Conservation (phyloP, 2,113 vertebrate genomes). For the Ailuropoda melanoleuca region DNA sequence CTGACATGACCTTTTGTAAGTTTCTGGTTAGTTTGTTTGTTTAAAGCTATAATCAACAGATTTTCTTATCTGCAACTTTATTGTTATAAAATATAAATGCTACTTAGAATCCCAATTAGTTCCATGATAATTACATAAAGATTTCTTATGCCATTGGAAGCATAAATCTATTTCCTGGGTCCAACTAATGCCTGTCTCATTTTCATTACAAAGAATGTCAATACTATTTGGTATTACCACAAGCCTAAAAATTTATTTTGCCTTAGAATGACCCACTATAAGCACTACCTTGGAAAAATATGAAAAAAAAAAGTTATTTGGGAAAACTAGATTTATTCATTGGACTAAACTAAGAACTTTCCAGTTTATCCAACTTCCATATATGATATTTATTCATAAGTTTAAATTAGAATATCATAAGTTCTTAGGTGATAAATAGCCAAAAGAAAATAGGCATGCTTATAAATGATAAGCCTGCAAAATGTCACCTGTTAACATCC, state of each 20-base stretch:
- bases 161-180: not conserved
- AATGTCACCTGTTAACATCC: conserved; percentile 18
- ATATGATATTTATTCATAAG: conserved; percentile 25
- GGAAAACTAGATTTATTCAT: not conserved
- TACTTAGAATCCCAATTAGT: not conserved
- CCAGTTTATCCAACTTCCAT: conserved; percentile 34
- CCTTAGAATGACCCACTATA: not conserved
- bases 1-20: not conserved
- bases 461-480: conserved; percentile 45
- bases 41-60: not conserved
- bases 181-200: not conserved
- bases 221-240: not conserved
- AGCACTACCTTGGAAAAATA: conserved; percentile 51
- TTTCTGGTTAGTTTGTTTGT: not conserved
- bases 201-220: conserved; percentile 17
- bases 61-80: not conserved
- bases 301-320: not conserved
- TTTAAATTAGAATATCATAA: not conserved
- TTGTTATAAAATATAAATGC: not conserved
- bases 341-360: conserved; percentile 32
- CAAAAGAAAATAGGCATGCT: conserved; percentile 24
- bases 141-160: not conserved
- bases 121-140: not conserved
- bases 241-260: conserved; percentile 43
- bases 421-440: conserved; percentile 9